These are phyloP conservation scores for Acrocyrtus sp. DNA, from an alignment of 2,888 invertebrate genomes.

Conservation along the genomic window DNA sequence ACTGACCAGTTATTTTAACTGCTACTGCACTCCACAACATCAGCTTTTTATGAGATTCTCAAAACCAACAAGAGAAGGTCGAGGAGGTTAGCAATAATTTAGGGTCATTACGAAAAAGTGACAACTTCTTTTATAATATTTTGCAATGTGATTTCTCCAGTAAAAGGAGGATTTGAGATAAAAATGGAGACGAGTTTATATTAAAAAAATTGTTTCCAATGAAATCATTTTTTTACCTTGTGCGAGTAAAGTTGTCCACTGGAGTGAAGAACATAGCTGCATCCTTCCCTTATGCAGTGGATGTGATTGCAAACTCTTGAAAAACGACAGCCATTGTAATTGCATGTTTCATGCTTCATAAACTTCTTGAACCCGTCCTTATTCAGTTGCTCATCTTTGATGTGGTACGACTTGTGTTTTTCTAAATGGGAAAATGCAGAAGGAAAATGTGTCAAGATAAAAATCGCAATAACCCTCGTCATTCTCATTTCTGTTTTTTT, in stretches of 20 bases:
- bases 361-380: constrained; percentile 98
- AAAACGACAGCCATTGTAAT: constrained; percentile 91
- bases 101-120: no score
- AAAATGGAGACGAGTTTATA: background rate
- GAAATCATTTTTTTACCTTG: constrained; percentile 69
- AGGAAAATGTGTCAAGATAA: background rate
- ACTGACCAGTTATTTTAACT: background rate
- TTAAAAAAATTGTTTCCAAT: background rate
- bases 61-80: no score
- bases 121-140: no score
- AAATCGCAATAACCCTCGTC: constrained; percentile 1
- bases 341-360: constrained; percentile 95
- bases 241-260: constrained; percentile 97
- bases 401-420: constrained; percentile 98
- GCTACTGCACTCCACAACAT: background rate
- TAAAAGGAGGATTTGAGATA: no score
- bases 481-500: background rate
- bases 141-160: no score
- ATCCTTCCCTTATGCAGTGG: constrained; percentile 95
- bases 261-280: constrained; percentile 95
- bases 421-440: no score
- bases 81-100: no score
- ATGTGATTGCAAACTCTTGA: constrained; percentile 97
- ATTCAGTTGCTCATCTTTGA: constrained; percentile 94
- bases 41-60: no score